Evolutionary conservation across 2,888 invertebrate genomes (phyloP).

Genomic region (Herminia tarsipennalis): DNA sequence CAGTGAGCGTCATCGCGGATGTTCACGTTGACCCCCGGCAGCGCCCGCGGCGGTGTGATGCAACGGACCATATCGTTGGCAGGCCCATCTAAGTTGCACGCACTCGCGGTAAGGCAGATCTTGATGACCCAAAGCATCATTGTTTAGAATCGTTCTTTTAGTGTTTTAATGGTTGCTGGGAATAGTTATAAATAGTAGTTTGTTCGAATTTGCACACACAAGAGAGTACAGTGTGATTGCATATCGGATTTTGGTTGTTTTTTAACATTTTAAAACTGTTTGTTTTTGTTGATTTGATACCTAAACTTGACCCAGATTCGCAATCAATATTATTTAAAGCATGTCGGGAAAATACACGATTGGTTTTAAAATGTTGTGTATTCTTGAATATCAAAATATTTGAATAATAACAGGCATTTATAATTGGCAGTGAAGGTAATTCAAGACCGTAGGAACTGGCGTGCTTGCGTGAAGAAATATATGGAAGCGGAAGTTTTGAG

Average conservation of each 20-base stretch:
- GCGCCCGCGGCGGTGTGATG: slow-evolving; percentile 40
- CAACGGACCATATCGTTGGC: slow-evolving; percentile 33
- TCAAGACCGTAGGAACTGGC: slow-evolving; percentile 15
- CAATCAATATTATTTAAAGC: no score
- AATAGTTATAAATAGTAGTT: neutral
- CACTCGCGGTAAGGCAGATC: slow-evolving; percentile 23
- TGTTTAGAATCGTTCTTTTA: neutral
- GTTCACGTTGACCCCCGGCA: slow-evolving; percentile 46
- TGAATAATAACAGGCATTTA: neutral
- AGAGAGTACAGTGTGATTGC: no score
- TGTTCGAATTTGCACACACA: no score
- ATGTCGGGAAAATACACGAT: no score
- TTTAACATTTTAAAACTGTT: no score
- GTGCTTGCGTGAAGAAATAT: slow-evolving; percentile 37
- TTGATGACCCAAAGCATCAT: slow-evolving; percentile 9
- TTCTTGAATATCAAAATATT: neutral
- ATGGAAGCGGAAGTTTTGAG: slow-evolving; percentile 35
- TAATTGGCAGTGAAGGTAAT: slow-evolving; percentile 4
- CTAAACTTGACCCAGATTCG: no score
- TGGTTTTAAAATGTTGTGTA: no score
- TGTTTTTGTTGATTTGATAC: no score
- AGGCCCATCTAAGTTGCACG: slow-evolving; percentile 23
- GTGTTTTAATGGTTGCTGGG: neutral
- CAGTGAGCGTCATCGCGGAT: slow-evolving; percentile 42
- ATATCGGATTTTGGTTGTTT: no score